Evolutionary conservation across 1,140 invertebrate species (phyloP).

Genomic region (Saccostrea echinata): DNA sequence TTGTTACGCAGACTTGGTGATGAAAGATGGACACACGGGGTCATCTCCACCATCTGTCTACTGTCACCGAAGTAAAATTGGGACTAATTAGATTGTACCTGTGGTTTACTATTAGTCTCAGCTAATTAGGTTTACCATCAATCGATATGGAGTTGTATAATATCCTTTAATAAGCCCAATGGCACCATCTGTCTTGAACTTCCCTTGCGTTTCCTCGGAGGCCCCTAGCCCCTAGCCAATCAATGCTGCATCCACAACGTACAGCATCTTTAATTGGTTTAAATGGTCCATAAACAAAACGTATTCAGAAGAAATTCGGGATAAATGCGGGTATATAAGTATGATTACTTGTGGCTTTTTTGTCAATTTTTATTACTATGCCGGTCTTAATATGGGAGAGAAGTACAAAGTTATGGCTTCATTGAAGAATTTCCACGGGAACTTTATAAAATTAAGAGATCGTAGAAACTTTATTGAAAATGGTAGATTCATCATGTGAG

Average conservation of each 20-base stretch:
- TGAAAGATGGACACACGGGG: constrained; percentile 6
- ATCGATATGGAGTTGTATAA: constrained; percentile 31
- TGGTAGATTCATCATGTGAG: not conserved
- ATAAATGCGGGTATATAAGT: constrained; percentile 24
- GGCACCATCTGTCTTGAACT: constrained; percentile 32
- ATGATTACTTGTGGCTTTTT: not conserved
- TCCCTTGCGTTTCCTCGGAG: not conserved
- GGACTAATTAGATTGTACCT: constrained; percentile 37
- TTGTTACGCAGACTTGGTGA: constrained; percentile 16
- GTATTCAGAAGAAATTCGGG: constrained; percentile 20
- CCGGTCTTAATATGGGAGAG: not conserved
- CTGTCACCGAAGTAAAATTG: constrained; percentile 21
- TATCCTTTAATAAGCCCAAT: constrained; percentile 25
- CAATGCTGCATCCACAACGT: constrained; percentile 7
- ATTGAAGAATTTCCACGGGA: not conserved
- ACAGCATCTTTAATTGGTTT: constrained; percentile 34
- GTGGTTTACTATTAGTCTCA: constrained; percentile 28
- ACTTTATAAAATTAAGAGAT: not conserved
- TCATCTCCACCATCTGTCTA: constrained; percentile 5
- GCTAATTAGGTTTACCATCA: constrained; percentile 20
- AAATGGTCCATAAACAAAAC: constrained; percentile 20
- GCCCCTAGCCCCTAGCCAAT: constrained; percentile 4
- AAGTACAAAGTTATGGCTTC: not conserved
- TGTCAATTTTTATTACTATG: not conserved
- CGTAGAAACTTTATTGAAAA: not conserved